Base-by-base conservation (phyloP, 2,113 vertebrate species). In the Buteo buteo region DNA sequence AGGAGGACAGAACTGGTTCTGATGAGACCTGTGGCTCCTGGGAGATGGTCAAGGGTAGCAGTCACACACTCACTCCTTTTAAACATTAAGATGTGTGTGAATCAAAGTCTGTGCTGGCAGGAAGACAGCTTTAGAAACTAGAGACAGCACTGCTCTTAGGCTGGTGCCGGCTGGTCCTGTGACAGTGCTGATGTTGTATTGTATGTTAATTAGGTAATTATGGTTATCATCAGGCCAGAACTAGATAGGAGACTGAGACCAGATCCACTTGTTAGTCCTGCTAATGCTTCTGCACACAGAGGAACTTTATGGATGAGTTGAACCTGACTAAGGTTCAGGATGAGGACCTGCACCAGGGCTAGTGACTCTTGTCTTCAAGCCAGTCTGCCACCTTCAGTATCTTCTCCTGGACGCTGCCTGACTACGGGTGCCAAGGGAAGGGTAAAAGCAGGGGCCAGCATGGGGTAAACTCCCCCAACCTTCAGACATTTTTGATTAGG, bases 41-140 rank as follows among this genome's bases (percentile, higher is more conserved):
- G 6, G 32, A 45, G 38, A 32, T 42, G 54, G 31, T 13, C 1
- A 3, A 8, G 17, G 34, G 9, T 55, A 61, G 49, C 29, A 7
- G 50, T 55, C 45, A 32, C n/a, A 18, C 0, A 0, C 17, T 79
- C 7, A 0, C 17, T 79, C 10, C 36, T 45, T 45, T 34, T 57
- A 57, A 24, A 36, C 66, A 19, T 10, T 0, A 10, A 32, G 62
- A 62, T 17, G 15, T 20, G 28, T 38, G 19, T 11, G 55, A 29
- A 12, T 57, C 55, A 2, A 14, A 17, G n/a, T 21, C 67, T 26
- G 36, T 45, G 58, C 36, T 42, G 76, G 69, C n/a, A n/a, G 90
- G n/a, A 16, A n/a, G 78, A 65, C 42, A 29, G 57, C 66, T 79
- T 52, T 28, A 24, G 64, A 49, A 52, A n/a, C 10, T 5, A 26